phyloP scores from a whole-genome alignment of 2,888 invertebrate species.

The Adela reaumurella region DNA sequence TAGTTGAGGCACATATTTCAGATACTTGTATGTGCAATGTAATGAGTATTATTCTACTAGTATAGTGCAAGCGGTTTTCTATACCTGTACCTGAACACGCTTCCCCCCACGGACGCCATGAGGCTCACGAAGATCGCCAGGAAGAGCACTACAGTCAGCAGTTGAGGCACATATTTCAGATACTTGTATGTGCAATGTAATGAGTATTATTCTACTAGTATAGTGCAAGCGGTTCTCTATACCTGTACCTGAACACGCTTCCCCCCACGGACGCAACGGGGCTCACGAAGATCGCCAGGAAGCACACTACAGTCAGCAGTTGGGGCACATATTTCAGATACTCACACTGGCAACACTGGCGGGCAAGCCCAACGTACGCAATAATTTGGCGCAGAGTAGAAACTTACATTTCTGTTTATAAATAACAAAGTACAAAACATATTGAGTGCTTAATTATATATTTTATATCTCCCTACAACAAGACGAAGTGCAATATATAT shows the following conservation, averaged over 20 bases:
- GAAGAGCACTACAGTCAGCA: slow-evolving; percentile 6
- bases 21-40: slow-evolving; percentile 12
- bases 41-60: too few species aligned
- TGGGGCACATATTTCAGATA: slow-evolving; percentile 13
- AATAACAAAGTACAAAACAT: too few species aligned
- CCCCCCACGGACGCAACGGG: slow-evolving; percentile 60
- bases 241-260: slow-evolving; percentile 1
- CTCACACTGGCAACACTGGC: slow-evolving; percentile 32
- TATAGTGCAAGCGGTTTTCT: too few species aligned
- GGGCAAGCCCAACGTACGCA: slow-evolving; percentile 66
- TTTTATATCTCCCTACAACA: too few species aligned
- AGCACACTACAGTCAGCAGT: too few species aligned
- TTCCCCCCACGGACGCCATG: slow-evolving; percentile 55
- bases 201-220: too few species aligned
- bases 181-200: too few species aligned
- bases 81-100: slow-evolving; percentile 36
- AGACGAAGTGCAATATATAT: too few species aligned
- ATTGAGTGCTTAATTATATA: too few species aligned
- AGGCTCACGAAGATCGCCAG: slow-evolving; percentile 72
- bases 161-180: slow-evolving; percentile 13
- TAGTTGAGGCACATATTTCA: slow-evolving; percentile 75
- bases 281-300: slow-evolving; percentile 62
- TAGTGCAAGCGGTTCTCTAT: background rate
- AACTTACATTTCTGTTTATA: too few species aligned
- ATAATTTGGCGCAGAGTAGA: too few species aligned